These are phyloP conservation scores for Lineus longissimus DNA, from an alignment of 1,140 invertebrate genomes.

Conservation along the genomic window DNA sequence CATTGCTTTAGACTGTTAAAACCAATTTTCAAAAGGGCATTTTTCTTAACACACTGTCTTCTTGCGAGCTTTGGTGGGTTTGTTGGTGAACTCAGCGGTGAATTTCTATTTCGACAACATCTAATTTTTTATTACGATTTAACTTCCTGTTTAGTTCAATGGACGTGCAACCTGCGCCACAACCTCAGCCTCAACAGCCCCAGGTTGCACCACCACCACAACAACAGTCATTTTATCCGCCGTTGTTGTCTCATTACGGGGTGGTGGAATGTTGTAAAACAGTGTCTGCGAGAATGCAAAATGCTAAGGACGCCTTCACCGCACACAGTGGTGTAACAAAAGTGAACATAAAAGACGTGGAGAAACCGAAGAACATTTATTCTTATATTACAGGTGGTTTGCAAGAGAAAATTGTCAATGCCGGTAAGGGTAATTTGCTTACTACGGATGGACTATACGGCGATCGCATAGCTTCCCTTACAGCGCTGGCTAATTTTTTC, in stretches of 20 bases:
- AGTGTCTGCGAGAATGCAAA: background rate
- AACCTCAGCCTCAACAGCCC: background rate
- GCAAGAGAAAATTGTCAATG: background rate
- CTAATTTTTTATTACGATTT: too few relatives aligned
- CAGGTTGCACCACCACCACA: too few relatives aligned
- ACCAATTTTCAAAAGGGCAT: too few relatives aligned
- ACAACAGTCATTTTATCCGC: background rate
- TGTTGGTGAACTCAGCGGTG: too few relatives aligned
- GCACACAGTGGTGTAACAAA: background rate
- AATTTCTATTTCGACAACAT: slow-evolving; percentile 1
- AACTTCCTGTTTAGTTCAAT: background rate
- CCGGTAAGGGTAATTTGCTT: background rate
- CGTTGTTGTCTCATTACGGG: slow-evolving; percentile 1
- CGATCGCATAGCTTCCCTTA: background rate
- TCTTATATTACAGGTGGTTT: background rate
- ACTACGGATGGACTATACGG: background rate
- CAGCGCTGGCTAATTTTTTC: background rate
- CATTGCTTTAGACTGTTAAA: too few relatives aligned
- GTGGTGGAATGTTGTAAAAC: slow-evolving; percentile 5
- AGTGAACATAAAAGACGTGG: background rate
- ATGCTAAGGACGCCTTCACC: background rate
- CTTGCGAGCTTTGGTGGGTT: too few relatives aligned
- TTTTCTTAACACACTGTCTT: too few relatives aligned
- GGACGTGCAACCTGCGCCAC: background rate
- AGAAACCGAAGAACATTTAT: slow-evolving; percentile 8